Percentiles rank a stretch among this genome's conserved stretches.
These are phyloP conservation scores for Drosophila subsilvestris DNA, from an alignment of 2,888 invertebrate genomes.

Conservation along the genomic window DNA sequence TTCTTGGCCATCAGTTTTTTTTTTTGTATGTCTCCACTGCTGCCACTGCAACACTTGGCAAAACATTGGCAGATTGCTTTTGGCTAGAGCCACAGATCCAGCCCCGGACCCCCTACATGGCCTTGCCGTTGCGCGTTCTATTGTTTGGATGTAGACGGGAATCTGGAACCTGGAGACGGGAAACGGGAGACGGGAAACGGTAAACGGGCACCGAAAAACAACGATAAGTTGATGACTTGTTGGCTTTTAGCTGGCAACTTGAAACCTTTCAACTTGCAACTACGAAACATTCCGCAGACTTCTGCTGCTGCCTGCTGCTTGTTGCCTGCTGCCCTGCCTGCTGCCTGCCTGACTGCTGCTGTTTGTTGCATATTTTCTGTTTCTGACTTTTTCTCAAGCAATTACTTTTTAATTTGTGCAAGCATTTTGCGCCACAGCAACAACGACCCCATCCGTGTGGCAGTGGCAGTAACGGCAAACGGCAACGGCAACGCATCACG, in stretches of 20 bases:
- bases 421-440: constrained; percentile 57
- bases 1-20: constrained; percentile 11
- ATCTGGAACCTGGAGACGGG: background rate
- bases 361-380: constrained; percentile 50
- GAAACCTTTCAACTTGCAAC: constrained; percentile 40
- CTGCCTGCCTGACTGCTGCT: constrained; percentile 16
- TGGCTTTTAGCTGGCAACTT: constrained; percentile 57
- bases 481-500: constrained; percentile 14
- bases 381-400: constrained; percentile 73
- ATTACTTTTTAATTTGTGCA: constrained; percentile 75
- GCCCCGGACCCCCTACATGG: background rate
- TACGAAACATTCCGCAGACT: constrained; percentile 17
- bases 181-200: background rate
- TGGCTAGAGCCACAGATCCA: background rate
- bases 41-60: background rate
- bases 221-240: constrained; percentile 60
- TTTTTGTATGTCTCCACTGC: background rate
- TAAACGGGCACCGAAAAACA: constrained; percentile 25
- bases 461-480: constrained; percentile 9
- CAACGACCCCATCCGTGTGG: background rate
- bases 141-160: background rate
- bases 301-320: background rate
- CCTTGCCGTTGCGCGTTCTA: constrained; percentile 4
- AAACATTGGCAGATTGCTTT: constrained; percentile 8
- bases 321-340: background rate